Evolutionary conservation across 1,140 invertebrate genomes (phyloP).

Genomic region (Drosophila chauvacae): DNA sequence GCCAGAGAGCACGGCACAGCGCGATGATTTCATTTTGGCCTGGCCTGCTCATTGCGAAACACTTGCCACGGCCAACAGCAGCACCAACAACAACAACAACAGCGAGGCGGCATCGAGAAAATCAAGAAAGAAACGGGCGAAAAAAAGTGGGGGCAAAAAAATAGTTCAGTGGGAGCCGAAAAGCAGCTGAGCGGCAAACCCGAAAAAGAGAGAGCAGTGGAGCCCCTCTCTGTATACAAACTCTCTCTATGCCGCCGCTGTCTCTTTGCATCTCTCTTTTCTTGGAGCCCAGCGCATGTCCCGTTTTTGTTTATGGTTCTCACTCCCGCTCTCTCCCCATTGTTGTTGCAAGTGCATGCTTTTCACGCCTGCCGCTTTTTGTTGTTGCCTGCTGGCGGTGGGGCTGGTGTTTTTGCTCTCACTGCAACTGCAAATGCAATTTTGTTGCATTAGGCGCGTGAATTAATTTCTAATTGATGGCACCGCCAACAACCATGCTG

Average conservation of each 20-base stretch:
- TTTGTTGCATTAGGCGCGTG: constrained; percentile 64
- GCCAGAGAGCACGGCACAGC: constrained; percentile 48
- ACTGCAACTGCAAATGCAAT: constrained; percentile 66
- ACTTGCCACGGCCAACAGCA: constrained; percentile 80
- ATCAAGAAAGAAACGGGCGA: constrained; percentile 59
- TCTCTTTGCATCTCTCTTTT: constrained; percentile 15
- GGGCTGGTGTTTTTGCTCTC: constrained; percentile 17
- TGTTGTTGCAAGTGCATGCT: constrained; percentile 50
- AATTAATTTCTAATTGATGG: constrained; percentile 78
- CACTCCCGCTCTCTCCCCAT: constrained; percentile 24
- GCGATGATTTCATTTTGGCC: constrained; percentile 78
- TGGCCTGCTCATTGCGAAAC: constrained; percentile 77
- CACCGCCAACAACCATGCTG: constrained; percentile 46
- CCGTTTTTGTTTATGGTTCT: constrained; percentile 59
- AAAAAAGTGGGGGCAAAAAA: constrained; percentile 54
- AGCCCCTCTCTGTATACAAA: constrained; percentile 17
- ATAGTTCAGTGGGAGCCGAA: constrained; percentile 70
- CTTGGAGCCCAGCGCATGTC: constrained; percentile 50
- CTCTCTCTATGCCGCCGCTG: constrained; percentile 29
- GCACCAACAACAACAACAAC: constrained; percentile 28
- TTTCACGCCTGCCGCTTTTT: constrained; percentile 11
- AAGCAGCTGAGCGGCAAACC: constrained; percentile 65
- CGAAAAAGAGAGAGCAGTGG: constrained; percentile 39
- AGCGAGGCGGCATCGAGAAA: constrained; percentile 47
- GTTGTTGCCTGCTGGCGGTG: constrained; percentile 4